Evolutionary conservation across 35 echinoderm and acorn worm species (phyloP), one percentile per base, ranked within the genome.

Genomic region (Acanthaster planci): DNA sequence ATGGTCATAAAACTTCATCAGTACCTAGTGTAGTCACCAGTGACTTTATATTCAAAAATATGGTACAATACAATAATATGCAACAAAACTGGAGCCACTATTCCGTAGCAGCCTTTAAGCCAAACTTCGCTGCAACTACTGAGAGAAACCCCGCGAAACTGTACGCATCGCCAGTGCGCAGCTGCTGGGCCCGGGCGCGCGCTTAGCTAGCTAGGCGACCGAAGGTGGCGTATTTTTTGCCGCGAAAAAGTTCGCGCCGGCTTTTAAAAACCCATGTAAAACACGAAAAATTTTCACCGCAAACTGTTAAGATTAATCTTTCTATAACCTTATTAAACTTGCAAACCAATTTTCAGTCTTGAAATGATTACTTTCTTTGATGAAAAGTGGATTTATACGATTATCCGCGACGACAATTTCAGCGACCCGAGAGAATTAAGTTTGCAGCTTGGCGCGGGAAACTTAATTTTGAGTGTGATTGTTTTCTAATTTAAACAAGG

Each of bases 191-290:
- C 64, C 42, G 42, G 42, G 42, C 42, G 42, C 42, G 42, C 42
- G 42, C 42, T 47, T 47, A 47, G 42, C 42, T 47, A 47, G 64
- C 42, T 47, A 47, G 64, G 23, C 29, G 26, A 34, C 26, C 64
- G 64, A 72, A 72, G 64, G 64, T 72, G 64, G 64, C 64, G 64
- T 72, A 72, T 72, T 72, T 57, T 72, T 72, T 72, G 64, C 64
- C 64, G 64, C 64, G 64, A 72, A 72, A 72, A 72, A 72, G 26
- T 72, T 72, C 64, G 64, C 64, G 64, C 64, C 64, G 64, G 64
- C 26, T 72, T 72, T 72, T 47, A 47, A 72, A 72, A 72, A 72
- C 64, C 14, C 64, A 27, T 29, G 64, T 72, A 36, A 72, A 72
- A 72, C 30, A 72, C 64, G 14, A 8, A 72, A 72, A 31, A 31